Evolutionary conservation across 2,113 vertebrate species (phyloP).

Genomic region (Erinaceus europaeus): DNA sequence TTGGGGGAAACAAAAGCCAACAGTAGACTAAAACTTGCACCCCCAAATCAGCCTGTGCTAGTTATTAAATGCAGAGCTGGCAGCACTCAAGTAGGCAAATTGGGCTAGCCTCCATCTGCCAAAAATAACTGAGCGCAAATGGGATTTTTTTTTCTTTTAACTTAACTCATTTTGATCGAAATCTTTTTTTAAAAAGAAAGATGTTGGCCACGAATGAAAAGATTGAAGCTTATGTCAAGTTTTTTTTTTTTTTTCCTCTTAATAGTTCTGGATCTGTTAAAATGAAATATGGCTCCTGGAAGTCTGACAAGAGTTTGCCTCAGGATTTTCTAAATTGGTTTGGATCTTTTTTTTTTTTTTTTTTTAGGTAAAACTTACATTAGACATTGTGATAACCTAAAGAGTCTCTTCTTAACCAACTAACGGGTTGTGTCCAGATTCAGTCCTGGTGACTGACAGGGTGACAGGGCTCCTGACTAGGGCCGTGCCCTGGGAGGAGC

Average conservation of each 20-base stretch:
- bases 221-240: background rate
- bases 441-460: too few species aligned
- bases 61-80: background rate
- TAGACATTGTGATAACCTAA: background rate
- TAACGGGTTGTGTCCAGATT: too few species aligned
- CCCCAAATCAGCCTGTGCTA: background rate
- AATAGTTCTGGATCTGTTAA: background rate
- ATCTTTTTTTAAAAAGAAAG: too few species aligned
- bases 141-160: background rate
- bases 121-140: background rate
- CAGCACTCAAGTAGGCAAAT: background rate
- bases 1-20: background rate
- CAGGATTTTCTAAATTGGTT: background rate
- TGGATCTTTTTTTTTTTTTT: too few species aligned
- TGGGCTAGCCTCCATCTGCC: background rate
- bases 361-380: background rate
- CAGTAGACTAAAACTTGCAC: background rate
- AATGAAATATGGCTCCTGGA: background rate
- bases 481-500: too few species aligned
- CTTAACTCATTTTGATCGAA: slow-evolving; percentile 18
- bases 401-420: background rate
- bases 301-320: background rate
- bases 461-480: too few species aligned
- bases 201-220: background rate
- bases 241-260: slow-evolving; percentile 15